Evolutionary conservation across 2,888 invertebrate genomes (phyloP).

Genomic region (Meteorus cinctellus): DNA sequence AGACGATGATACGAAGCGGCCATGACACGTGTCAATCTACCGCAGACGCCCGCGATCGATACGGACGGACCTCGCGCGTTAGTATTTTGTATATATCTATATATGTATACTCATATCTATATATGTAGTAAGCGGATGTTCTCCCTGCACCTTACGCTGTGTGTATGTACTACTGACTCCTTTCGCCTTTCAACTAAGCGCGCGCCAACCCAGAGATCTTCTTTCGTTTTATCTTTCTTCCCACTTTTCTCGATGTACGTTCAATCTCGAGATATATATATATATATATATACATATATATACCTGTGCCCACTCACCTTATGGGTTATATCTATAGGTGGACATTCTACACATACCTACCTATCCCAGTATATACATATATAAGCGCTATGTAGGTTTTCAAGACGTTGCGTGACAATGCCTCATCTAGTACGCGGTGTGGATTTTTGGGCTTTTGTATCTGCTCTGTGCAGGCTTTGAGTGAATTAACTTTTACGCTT

Average conservation of each 20-base stretch:
- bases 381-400: conserved; percentile 36
- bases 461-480: conserved; percentile 12
- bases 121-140: background rate
- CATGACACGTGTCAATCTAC: conserved; percentile 74
- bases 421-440: conserved; percentile 37
- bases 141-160: conserved; percentile 6
- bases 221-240: background rate
- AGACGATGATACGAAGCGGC: conserved; percentile 63
- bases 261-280: background rate
- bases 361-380: background rate
- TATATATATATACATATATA: background rate
- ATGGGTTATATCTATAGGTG: background rate
- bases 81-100: conserved; percentile 43
- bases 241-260: background rate
- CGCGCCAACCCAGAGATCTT: conserved; percentile 26
- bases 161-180: conserved; percentile 30
- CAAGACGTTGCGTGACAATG: conserved; percentile 45
- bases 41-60: conserved; percentile 72
- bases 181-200: conserved; percentile 50
- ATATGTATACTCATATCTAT: conserved; percentile 20
- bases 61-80: conserved; percentile 70
- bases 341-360: too few relatives aligned
- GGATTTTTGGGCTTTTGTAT: background rate
- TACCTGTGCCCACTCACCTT: conserved; percentile 52
- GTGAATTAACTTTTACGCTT: conserved; percentile 41